Evolutionary conservation across 1,140 invertebrate species (phyloP).

Genomic region (Battus philenor): DNA sequence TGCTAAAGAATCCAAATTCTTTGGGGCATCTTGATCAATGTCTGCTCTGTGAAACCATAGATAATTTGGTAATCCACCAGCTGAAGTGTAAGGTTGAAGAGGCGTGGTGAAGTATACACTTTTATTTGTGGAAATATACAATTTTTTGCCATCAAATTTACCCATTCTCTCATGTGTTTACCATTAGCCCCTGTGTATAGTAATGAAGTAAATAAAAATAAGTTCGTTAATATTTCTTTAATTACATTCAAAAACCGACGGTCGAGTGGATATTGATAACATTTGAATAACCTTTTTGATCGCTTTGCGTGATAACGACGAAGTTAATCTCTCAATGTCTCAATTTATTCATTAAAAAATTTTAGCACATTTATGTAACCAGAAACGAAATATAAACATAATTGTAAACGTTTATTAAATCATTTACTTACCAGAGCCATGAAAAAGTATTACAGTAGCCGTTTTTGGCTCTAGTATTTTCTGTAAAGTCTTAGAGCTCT

Average conservation of each 20-base stretch:
- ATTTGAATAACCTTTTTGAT: too few species aligned
- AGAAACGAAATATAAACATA: too few species aligned
- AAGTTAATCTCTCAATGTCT: too few species aligned
- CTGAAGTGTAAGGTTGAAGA: slow-evolving; percentile 79
- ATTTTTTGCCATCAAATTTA: slow-evolving; percentile 77
- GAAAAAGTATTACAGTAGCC: slow-evolving; percentile 60
- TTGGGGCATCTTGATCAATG: slow-evolving; percentile 77
- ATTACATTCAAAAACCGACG: too few species aligned
- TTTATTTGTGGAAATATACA: slow-evolving; percentile 82
- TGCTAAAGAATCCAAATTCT: slow-evolving; percentile 78
- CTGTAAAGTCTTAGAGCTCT: slow-evolving; percentile 46
- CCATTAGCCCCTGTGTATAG: slow-evolving; percentile 81
- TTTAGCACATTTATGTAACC: too few species aligned
- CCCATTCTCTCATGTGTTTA: slow-evolving; percentile 79
- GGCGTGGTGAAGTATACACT: slow-evolving; percentile 85
- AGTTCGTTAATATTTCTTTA: too few species aligned
- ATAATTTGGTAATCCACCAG: slow-evolving; percentile 78
- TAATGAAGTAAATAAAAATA: too few species aligned
- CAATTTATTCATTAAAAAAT: too few species aligned
- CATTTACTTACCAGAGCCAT: slow-evolving; percentile 57
- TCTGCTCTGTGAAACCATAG: slow-evolving; percentile 84
- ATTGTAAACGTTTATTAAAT: too few species aligned
- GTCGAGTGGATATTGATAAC: too few species aligned
- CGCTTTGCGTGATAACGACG: too few species aligned
- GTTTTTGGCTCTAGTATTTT: slow-evolving; percentile 43